phyloP scores from a whole-genome alignment of 2,888 invertebrate species.

The Volucella bombylans region DNA sequence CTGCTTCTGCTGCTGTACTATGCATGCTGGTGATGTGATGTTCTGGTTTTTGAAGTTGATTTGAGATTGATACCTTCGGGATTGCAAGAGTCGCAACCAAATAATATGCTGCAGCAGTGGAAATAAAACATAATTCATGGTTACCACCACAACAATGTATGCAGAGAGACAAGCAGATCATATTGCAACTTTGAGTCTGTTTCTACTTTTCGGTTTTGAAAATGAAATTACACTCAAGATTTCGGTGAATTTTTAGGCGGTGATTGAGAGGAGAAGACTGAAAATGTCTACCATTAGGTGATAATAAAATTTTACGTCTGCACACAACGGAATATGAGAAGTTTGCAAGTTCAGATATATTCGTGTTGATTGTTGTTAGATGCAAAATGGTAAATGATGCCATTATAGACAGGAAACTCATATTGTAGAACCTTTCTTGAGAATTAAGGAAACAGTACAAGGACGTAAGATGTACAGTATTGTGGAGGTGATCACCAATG shows the following conservation, averaged over 20 bases:
- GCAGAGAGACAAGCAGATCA: conserved; percentile 7
- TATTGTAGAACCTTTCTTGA: too few species aligned
- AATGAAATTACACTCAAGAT: conserved; percentile 59
- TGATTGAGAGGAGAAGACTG: background rate
- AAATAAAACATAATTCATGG: conserved; percentile 74
- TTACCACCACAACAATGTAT: conserved; percentile 36
- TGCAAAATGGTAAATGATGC: too few species aligned
- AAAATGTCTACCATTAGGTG: conserved; percentile 68
- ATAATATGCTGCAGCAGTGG: conserved; percentile 55
- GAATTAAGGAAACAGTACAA: too few species aligned
- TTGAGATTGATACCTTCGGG: conserved; percentile 74
- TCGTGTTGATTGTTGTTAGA: too few species aligned
- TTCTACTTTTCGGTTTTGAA: background rate
- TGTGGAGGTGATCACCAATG: too few species aligned
- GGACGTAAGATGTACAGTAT: too few species aligned
- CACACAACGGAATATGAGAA: conserved; percentile 35
- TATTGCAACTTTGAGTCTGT: conserved; percentile 30
- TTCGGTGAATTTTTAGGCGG: conserved; percentile 54
- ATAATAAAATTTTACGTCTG: conserved; percentile 62
- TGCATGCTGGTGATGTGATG: conserved; percentile 28
- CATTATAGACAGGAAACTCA: too few species aligned
- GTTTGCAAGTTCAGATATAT: background rate
- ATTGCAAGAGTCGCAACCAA: conserved; percentile 68
- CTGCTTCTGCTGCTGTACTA: conserved; percentile 12
- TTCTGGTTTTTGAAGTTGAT: conserved; percentile 74